Conservation (phyloP, 1,140 invertebrate genomes). For the Centruroides sculpturatus region DNA sequence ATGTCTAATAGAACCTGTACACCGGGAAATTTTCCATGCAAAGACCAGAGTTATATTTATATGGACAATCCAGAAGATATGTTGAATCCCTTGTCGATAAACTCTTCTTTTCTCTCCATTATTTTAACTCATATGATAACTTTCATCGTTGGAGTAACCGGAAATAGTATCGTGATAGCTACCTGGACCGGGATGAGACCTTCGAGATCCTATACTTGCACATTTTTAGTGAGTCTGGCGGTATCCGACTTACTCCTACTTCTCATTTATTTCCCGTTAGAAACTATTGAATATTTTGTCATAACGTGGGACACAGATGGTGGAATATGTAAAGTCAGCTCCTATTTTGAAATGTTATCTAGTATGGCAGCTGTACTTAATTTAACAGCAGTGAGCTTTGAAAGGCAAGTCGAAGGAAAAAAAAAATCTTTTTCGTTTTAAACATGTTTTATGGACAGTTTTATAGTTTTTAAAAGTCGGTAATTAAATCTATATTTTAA, state of each 20-base stretch:
- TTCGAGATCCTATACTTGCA: slow-evolving; percentile 7
- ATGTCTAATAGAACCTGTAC: too few species aligned
- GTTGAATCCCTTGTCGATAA: slow-evolving; percentile 24
- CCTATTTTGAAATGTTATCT: slow-evolving; percentile 23
- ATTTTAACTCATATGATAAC: slow-evolving; percentile 29
- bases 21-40: too few species aligned
- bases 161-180: slow-evolving; percentile 23
- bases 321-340: slow-evolving; percentile 28
- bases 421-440: neutral
- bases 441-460: neutral
- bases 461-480: neutral
- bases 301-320: slow-evolving; percentile 26
- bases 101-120: slow-evolving; percentile 27
- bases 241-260: slow-evolving; percentile 32
- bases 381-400: slow-evolving; percentile 29
- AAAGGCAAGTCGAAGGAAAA: slow-evolving; percentile 25
- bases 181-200: slow-evolving; percentile 16
- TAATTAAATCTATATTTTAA: neutral
- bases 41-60: neutral
- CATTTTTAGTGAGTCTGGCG: slow-evolving; percentile 29
- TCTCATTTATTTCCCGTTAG: slow-evolving; percentile 30
- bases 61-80: slow-evolving; percentile 28
- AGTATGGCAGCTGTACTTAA: slow-evolving; percentile 27
- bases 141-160: slow-evolving; percentile 26
- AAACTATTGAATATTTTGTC: slow-evolving; percentile 30